Conservation (phyloP, 2,888 invertebrate species). For the Subacronicta megacephala region DNA sequence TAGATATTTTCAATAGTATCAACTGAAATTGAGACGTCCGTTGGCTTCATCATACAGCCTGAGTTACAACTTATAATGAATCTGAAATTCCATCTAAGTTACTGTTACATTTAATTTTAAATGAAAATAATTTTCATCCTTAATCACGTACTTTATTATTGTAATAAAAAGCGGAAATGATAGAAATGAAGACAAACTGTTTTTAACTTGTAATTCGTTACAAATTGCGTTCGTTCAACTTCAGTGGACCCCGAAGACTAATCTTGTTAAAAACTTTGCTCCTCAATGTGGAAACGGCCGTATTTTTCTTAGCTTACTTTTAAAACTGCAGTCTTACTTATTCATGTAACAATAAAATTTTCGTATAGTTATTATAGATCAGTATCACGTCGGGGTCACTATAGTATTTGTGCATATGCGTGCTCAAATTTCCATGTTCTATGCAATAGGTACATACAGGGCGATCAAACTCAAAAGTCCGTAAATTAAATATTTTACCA, state of each 20-base stretch:
- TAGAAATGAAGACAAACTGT: constrained; percentile 57
- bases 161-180: constrained; percentile 46
- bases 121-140: constrained; percentile 20
- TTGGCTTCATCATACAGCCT: background rate
- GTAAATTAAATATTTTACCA: too few species aligned
- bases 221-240: constrained; percentile 65
- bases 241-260: constrained; percentile 60
- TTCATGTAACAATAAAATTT: too few species aligned
- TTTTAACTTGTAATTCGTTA: constrained; percentile 62
- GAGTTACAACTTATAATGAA: constrained; percentile 2
- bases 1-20: background rate
- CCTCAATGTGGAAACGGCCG: constrained; percentile 25
- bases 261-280: constrained; percentile 65
- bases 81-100: constrained; percentile 29
- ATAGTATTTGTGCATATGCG: too few species aligned
- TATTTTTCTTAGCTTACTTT: constrained; percentile 38
- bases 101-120: constrained; percentile 7
- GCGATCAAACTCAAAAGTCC: too few species aligned
- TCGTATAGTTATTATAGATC: too few species aligned
- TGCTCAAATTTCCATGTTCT: too few species aligned
- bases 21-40: background rate
- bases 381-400: too few species aligned
- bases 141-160: constrained; percentile 33
- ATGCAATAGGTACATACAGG: too few species aligned
- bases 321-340: constrained; percentile 21